Conservation (phyloP, 2,797 vertebrate species). For the Xenopus petersii region DNA sequence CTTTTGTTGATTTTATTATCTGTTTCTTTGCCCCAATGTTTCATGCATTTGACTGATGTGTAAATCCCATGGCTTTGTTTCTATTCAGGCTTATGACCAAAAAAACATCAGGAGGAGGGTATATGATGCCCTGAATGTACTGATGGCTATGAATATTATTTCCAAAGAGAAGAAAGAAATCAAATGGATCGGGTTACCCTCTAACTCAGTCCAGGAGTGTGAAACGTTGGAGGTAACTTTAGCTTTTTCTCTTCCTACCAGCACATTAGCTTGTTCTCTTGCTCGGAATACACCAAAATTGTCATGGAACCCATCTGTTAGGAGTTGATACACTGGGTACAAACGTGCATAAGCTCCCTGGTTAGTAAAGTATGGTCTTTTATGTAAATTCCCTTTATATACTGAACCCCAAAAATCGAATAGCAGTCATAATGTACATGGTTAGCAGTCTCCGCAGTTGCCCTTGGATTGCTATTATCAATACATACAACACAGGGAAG, state of each 20-base stretch:
- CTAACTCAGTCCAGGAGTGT: constrained; percentile 83
- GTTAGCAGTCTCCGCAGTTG: too few relatives aligned
- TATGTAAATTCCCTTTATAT: too few relatives aligned
- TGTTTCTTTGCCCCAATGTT: not conserved
- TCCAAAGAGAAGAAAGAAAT: constrained; percentile 89
- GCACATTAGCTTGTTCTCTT: too few relatives aligned
- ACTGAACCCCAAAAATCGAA: too few relatives aligned
- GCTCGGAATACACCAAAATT: too few relatives aligned
- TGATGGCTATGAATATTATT: constrained; percentile 90
- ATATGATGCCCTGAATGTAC: constrained; percentile 83
- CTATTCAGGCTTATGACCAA: constrained; percentile 82
- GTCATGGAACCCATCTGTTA: too few relatives aligned
- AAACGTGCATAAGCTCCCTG: too few relatives aligned
- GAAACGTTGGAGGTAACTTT: constrained; percentile 75
- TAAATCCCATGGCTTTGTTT: constrained; percentile 31
- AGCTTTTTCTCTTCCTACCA: not conserved
- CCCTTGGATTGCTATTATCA: too few relatives aligned
- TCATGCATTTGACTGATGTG: not conserved
- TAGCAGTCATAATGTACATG: too few relatives aligned
- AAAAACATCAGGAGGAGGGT: constrained; percentile 86
- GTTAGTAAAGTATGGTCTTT: too few relatives aligned
- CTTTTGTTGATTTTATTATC: not conserved
- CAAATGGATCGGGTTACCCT: constrained; percentile 82
- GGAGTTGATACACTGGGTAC: too few relatives aligned
- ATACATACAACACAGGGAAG: too few relatives aligned